phyloP scores from a whole-genome alignment of 1,140 invertebrate genomes.

The Caerostris extrusa region DNA sequence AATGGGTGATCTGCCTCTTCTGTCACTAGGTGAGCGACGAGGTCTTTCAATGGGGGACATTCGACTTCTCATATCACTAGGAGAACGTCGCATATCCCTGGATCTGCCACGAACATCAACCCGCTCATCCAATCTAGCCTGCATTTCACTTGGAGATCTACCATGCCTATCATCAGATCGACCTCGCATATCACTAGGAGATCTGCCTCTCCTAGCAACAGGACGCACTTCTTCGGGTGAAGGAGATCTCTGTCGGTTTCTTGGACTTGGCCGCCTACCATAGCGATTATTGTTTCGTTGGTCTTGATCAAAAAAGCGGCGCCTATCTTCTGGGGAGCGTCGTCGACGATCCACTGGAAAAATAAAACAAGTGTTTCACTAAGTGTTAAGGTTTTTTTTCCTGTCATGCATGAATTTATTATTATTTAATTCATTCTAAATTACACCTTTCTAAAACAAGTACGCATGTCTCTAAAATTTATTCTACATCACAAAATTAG shows the following conservation, averaged over 20 bases:
- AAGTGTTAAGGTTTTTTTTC: no score
- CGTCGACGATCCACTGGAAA: constrained; percentile 55
- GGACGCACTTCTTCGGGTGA: constrained; percentile 27
- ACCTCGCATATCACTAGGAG: constrained; percentile 55
- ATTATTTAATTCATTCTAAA: no score
- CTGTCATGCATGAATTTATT: no score
- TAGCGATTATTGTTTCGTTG: constrained; percentile 39
- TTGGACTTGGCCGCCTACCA: constrained; percentile 67
- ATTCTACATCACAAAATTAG: no score
- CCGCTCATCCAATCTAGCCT: neutral
- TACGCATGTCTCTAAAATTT: no score
- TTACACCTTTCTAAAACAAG: no score
- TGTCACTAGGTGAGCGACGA: constrained; percentile 23
- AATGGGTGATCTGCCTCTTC: constrained; percentile 37
- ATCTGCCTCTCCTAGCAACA: neutral
- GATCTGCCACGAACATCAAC: neutral
- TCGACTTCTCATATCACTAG: neutral
- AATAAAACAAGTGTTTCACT: neutral
- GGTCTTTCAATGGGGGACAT: constrained; percentile 7
- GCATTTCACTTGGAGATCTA: constrained; percentile 46
- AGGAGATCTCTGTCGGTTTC: constrained; percentile 55
- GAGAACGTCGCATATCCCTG: neutral
- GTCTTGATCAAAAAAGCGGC: constrained; percentile 63
- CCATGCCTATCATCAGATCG: constrained; percentile 37
- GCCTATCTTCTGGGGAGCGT: constrained; percentile 55